Evolutionary conservation across 2,888 invertebrate species (phyloP).

Genomic region (Argyresthia goedartella): DNA sequence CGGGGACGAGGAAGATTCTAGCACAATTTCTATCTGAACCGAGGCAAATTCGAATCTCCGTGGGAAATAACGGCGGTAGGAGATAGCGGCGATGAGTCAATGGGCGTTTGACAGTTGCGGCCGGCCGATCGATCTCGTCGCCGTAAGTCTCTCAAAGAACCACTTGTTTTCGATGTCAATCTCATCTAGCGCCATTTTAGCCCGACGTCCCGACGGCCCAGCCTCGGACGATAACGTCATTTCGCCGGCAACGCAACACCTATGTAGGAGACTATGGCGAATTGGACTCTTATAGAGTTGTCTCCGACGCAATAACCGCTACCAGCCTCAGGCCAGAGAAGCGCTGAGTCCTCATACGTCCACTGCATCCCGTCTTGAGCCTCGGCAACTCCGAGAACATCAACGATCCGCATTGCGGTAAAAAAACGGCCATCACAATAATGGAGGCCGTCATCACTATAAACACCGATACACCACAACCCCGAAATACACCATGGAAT

Average conservation of each 20-base stretch:
- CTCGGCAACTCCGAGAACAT: slow-evolving; percentile 30
- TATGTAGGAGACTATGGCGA: slow-evolving; percentile 60
- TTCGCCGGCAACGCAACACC: slow-evolving; percentile 25
- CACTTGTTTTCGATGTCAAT: slow-evolving; percentile 27
- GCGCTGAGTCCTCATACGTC: not conserved
- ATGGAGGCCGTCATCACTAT: slow-evolving; percentile 69
- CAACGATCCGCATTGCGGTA: slow-evolving; percentile 66
- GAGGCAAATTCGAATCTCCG: slow-evolving; percentile 32
- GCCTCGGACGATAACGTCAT: slow-evolving; percentile 28
- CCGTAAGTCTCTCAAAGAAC: slow-evolving; percentile 17
- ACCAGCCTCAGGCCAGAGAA: not conserved
- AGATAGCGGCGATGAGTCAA: slow-evolving; percentile 49
- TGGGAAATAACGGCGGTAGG: slow-evolving; percentile 38
- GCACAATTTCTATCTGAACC: too few species aligned
- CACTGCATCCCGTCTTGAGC: not conserved
- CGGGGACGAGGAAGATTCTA: slow-evolving; percentile 13
- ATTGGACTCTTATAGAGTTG: slow-evolving; percentile 38
- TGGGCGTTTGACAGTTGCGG: slow-evolving; percentile 57
- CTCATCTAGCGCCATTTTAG: slow-evolving; percentile 28
- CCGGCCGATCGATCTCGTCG: slow-evolving; percentile 63
- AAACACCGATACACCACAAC: slow-evolving; percentile 62
- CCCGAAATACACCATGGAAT: slow-evolving; percentile 52
- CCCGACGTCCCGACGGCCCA: slow-evolving; percentile 29
- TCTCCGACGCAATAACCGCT: slow-evolving; percentile 18
- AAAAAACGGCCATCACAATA: slow-evolving; percentile 70